Percentiles rank a stretch among this genome's conserved stretches.
Conservation (phyloP, 2,888 invertebrate genomes). For the Calliphora vomitoria region DNA sequence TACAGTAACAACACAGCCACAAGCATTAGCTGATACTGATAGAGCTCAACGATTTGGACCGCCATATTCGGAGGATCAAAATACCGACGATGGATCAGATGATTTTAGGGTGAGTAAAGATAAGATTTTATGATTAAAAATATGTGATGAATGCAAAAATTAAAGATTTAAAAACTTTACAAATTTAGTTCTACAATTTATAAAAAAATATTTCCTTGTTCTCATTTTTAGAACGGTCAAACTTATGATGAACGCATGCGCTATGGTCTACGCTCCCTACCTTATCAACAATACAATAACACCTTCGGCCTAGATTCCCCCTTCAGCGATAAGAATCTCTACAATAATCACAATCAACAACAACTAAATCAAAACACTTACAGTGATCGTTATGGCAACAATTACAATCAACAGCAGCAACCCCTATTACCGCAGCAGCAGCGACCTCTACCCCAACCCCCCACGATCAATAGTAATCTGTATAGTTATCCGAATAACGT, state of each 20-base stretch:
- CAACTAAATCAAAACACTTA: constrained; percentile 67
- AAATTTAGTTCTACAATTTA: too few species aligned
- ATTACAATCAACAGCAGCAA: constrained; percentile 62
- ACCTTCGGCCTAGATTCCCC: constrained; percentile 79
- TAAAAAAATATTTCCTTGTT: neutral
- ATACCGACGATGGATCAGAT: constrained; percentile 81
- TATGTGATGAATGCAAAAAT: too few species aligned
- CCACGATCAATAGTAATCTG: constrained; percentile 49
- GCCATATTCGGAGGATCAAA: constrained; percentile 80
- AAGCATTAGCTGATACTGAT: constrained; percentile 79
- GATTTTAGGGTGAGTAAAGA: constrained; percentile 81
- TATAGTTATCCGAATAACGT: constrained; percentile 57
- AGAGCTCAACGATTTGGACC: constrained; percentile 83
- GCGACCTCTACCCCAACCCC: constrained; percentile 35
- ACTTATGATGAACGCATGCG: constrained; percentile 82
- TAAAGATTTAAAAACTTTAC: too few species aligned
- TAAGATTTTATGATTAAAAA: too few species aligned
- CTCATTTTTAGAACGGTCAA: constrained; percentile 80
- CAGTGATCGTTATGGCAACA: constrained; percentile 73
- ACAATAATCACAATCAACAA: constrained; percentile 77
- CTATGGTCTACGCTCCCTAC: constrained; percentile 79
- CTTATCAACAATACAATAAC: constrained; percentile 76
- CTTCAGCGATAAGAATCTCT: constrained; percentile 78
- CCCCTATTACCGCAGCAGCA: constrained; percentile 11
- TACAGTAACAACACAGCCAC: constrained; percentile 78